Percentiles rank a stretch among this genome's conserved stretches.
Conservation (phyloP, 2,113 vertebrate genomes). For the Pao palembangensis region DNA sequence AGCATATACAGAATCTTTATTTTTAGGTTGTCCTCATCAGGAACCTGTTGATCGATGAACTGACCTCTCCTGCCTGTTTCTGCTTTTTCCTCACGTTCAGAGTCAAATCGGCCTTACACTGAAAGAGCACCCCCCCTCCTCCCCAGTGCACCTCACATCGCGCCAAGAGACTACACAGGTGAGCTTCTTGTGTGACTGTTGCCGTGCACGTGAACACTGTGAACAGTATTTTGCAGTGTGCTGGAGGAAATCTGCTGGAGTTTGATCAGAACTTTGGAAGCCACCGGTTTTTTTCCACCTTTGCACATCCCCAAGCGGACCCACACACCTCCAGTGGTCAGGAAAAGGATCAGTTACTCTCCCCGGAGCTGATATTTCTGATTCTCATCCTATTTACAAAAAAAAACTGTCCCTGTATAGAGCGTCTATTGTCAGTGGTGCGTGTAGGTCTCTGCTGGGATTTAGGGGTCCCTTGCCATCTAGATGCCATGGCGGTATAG, state of each 20-base stretch:
- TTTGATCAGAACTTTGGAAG: too few relatives aligned
- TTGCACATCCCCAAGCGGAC: too few relatives aligned
- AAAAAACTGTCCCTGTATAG: constrained; percentile 43
- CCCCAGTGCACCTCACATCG: constrained; percentile 78
- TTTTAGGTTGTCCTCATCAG: too few relatives aligned
- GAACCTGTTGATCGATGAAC: constrained; percentile 10
- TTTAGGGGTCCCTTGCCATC: constrained; percentile 56
- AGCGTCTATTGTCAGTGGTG: constrained; percentile 58
- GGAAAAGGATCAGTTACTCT: constrained; percentile 38
- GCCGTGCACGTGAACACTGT: not conserved
- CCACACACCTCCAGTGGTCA: too few relatives aligned
- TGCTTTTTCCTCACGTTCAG: constrained; percentile 51
- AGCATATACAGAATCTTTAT: too few relatives aligned
- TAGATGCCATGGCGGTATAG: constrained; percentile 62
- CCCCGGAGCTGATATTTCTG: constrained; percentile 41
- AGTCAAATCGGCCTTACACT: constrained; percentile 94
- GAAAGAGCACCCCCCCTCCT: constrained; percentile 85
- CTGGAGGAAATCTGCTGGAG: not conserved
- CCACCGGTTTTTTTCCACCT: too few relatives aligned
- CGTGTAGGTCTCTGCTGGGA: constrained; percentile 41
- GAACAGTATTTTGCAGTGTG: not conserved
- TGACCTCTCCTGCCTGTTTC: constrained; percentile 12
- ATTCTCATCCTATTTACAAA: constrained; percentile 46
- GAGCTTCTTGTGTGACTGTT: constrained; percentile 46
- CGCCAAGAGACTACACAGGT: constrained; percentile 89